Conservation (phyloP, 2,888 invertebrate genomes). For the Sinotaia quadrata region DNA sequence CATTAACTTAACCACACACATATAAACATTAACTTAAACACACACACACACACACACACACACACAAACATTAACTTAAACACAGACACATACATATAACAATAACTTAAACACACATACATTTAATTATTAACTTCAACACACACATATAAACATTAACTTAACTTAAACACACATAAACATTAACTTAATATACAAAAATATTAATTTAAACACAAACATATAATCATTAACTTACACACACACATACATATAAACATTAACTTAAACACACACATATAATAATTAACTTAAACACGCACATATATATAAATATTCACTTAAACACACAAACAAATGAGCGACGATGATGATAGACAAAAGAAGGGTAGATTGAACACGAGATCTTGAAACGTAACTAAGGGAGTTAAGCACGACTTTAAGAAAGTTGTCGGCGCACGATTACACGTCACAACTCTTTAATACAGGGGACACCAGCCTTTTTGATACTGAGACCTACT, state of each 20-base stretch:
- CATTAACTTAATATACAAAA: neutral
- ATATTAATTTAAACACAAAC: neutral
- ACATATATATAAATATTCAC: constrained; percentile 6
- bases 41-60: neutral
- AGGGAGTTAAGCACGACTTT: no score
- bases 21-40: neutral
- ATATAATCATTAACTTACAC: neutral
- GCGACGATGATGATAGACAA: neutral
- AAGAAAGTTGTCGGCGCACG: no score
- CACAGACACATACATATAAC: constrained; percentile 5
- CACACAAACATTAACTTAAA: neutral
- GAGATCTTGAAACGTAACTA: no score
- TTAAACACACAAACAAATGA: neutral
- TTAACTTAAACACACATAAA: no score
- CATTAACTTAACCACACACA: neutral
- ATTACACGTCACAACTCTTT: no score
- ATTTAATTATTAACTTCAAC: neutral
- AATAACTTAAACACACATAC: constrained; percentile 1
- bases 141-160: no score
- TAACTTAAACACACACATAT: constrained; percentile 8
- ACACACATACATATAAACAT: constrained; percentile 7
- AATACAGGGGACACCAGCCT: no score
- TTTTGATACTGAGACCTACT: no score
- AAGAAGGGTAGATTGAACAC: no score
- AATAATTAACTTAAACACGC: no score